Percentiles rank a stretch among this genome's conserved stretches.
Evolutionary conservation across 1,140 invertebrate genomes (phyloP).

Genomic region (Achatina immaculata): DNA sequence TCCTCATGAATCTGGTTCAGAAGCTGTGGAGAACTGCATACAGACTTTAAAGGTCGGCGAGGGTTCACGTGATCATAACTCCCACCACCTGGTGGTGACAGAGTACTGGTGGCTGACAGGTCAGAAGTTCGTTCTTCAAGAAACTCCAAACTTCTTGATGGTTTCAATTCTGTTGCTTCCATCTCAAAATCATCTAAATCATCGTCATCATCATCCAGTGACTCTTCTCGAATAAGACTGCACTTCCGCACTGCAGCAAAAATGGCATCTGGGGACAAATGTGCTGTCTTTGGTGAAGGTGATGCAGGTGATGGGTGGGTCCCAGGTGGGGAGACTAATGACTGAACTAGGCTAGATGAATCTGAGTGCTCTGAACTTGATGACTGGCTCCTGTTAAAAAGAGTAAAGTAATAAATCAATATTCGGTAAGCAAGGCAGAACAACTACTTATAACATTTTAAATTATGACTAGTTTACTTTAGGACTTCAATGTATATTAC

Average conservation of each 20-base stretch:
- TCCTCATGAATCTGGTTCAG: slow-evolving; percentile 83
- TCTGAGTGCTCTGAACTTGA: slow-evolving; percentile 33
- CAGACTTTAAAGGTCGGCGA: slow-evolving; percentile 71
- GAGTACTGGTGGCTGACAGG: slow-evolving; percentile 44
- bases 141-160: slow-evolving; percentile 63
- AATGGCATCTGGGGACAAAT: slow-evolving; percentile 29
- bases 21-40: slow-evolving; percentile 76
- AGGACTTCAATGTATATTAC: too few species aligned
- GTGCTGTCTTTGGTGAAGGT: slow-evolving; percentile 28
- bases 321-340: slow-evolving; percentile 75
- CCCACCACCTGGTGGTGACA: neutral
- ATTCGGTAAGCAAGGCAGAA: too few species aligned
- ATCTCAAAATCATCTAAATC: slow-evolving; percentile 53
- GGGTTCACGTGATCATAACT: slow-evolving; percentile 39
- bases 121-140: slow-evolving; percentile 50
- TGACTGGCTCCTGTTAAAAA: slow-evolving; percentile 16
- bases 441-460: too few species aligned
- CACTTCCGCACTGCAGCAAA: slow-evolving; percentile 51
- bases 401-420: slow-evolving; percentile 8
- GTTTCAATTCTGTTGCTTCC: slow-evolving; percentile 49
- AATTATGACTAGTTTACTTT: too few species aligned
- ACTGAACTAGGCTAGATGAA: slow-evolving; percentile 70
- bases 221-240: slow-evolving; percentile 66
- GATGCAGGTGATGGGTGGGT: slow-evolving; percentile 65
- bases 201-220: slow-evolving; percentile 57